Evolutionary conservation across 1,140 invertebrate species (phyloP).

Genomic region (Zeugodacus cucurbitae): DNA sequence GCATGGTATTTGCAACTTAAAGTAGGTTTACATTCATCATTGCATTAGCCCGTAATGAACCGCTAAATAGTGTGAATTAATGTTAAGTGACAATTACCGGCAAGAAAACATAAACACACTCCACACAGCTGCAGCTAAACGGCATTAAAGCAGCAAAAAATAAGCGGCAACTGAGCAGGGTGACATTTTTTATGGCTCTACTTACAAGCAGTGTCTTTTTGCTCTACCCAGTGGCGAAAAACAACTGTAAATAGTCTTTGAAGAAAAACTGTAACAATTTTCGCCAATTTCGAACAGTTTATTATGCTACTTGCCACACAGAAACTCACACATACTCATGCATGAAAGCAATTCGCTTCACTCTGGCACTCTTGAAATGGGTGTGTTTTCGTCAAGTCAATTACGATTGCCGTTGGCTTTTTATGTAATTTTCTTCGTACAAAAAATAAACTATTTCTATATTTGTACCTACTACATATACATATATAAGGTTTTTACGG

Average conservation of each 20-base stretch:
- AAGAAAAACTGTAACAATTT: slow-evolving; percentile 13
- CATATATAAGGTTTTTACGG: no score
- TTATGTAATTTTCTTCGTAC: neutral
- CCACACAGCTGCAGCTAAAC: neutral
- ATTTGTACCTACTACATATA: no score
- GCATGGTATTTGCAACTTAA: slow-evolving; percentile 6
- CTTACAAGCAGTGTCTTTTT: neutral
- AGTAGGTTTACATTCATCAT: slow-evolving; percentile 18
- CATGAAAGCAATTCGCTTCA: no score
- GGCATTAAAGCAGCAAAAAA: neutral
- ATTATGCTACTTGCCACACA: neutral
- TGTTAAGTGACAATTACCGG: slow-evolving; percentile 19
- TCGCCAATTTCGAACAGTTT: neutral
- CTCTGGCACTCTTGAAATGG: neutral
- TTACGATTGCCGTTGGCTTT: neutral
- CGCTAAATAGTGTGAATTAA: slow-evolving; percentile 33
- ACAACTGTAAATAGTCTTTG: neutral
- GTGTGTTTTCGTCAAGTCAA: slow-evolving; percentile 39
- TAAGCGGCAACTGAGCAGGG: neutral
- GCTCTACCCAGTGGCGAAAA: neutral
- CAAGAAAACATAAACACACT: neutral
- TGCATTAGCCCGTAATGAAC: slow-evolving; percentile 31
- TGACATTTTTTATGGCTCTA: no score
- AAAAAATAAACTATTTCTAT: no score
- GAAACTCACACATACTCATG: neutral